These are phyloP conservation scores for Physella acuta DNA, from an alignment of 1,140 invertebrate species.

Conservation along the genomic window DNA sequence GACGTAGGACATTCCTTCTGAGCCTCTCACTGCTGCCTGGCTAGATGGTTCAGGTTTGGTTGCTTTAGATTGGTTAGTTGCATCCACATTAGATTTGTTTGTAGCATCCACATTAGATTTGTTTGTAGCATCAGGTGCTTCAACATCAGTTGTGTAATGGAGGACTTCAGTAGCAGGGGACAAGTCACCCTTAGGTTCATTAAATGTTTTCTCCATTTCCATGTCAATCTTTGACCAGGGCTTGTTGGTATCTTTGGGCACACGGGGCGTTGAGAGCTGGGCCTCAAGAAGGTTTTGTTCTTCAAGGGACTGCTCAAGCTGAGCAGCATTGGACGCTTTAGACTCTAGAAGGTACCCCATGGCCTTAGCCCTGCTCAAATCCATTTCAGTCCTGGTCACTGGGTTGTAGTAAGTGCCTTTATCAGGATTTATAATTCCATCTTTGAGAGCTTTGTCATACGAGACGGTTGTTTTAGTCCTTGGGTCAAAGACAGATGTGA, in stretches of 20 bases:
- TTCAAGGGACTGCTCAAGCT: slow-evolving; percentile 44
- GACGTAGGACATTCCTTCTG: slow-evolving; percentile 45
- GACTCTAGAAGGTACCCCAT: slow-evolving; percentile 49
- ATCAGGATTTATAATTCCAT: slow-evolving; percentile 78
- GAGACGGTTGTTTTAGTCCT: slow-evolving; percentile 74
- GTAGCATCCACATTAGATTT: background rate
- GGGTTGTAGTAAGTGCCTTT: slow-evolving; percentile 82
- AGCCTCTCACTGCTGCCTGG: background rate
- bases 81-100: background rate
- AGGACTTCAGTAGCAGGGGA: slow-evolving; percentile 42
- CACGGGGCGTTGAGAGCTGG: slow-evolving; percentile 20
- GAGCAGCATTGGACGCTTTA: slow-evolving; percentile 45
- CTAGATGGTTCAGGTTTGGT: background rate
- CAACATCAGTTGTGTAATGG: slow-evolving; percentile 49
- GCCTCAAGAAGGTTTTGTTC: slow-evolving; percentile 29
- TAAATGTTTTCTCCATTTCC: slow-evolving; percentile 48
- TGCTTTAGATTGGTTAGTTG: background rate
- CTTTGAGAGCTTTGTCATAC: slow-evolving; percentile 65
- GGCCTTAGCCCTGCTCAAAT: slow-evolving; percentile 50
- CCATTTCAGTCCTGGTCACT: slow-evolving; percentile 67
- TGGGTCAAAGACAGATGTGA: slow-evolving; percentile 72
- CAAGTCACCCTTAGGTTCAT: slow-evolving; percentile 27
- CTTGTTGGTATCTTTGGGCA: slow-evolving; percentile 28
- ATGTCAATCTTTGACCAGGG: slow-evolving; percentile 47
- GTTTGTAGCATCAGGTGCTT: slow-evolving; percentile 16